Percentiles rank a stretch among this genome's conserved stretches.
Conservation (phyloP, 2,797 vertebrate genomes). For the Gadopsis bispinosus region DNA sequence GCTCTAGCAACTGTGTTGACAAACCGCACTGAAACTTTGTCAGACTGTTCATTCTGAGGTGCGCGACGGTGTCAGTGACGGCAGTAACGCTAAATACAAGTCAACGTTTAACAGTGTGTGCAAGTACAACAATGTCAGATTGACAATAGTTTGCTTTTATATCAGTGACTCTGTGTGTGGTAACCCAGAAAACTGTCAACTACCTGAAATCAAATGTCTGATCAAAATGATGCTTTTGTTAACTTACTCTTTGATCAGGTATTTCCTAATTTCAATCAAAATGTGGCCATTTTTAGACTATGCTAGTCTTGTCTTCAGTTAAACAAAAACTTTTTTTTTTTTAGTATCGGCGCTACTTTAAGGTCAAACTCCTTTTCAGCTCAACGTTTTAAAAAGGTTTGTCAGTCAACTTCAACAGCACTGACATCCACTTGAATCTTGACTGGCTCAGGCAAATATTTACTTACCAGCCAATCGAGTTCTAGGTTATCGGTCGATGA, state of each 20-base stretch:
- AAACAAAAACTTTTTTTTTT: too few relatives aligned
- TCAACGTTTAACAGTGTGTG: not conserved
- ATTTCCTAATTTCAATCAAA: not conserved
- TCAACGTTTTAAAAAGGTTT: not conserved
- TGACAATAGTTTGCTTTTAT: not conserved
- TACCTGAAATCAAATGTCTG: not conserved
- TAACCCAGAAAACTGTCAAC: too few relatives aligned
- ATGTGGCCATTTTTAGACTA: not conserved
- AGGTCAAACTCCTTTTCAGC: too few relatives aligned
- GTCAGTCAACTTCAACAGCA: not conserved
- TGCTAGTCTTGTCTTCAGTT: not conserved
- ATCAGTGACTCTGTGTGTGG: too few relatives aligned
- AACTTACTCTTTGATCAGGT: too few relatives aligned
- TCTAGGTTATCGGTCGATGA: slow-evolving; percentile 59
- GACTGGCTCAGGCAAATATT: slow-evolving; percentile 56
- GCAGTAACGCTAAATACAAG: not conserved
- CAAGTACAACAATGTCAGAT: not conserved
- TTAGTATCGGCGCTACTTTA: too few relatives aligned
- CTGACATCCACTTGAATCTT: slow-evolving; percentile 4
- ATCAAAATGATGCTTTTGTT: too few relatives aligned
- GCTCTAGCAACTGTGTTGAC: slow-evolving; percentile 3
- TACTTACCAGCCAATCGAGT: slow-evolving; percentile 48
- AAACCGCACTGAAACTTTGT: slow-evolving; percentile 5
- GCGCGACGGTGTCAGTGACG: not conserved
- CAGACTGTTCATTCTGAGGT: slow-evolving; percentile 3